Evolutionary conservation across 2,888 invertebrate genomes (phyloP), one percentile per base, ranked within the genome.

Genomic region (Thymelicus acteon): DNA sequence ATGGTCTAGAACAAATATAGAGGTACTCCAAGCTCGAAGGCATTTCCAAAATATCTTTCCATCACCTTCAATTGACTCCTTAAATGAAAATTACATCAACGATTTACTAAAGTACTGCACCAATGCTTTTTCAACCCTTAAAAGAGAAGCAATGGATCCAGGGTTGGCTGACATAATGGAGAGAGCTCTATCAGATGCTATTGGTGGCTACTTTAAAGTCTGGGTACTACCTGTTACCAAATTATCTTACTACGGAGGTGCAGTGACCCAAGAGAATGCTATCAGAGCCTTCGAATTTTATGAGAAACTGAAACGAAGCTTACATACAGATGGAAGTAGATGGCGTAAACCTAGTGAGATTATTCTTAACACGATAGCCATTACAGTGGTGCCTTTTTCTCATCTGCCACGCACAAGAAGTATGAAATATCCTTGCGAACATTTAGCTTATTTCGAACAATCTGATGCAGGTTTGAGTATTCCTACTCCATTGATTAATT

Each of bases 201-300:
- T 94, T 76, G 96, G 96, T 52, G 96, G 96, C 13, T 96, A 95
- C 78, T 83, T 96, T 37, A 94, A 95, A 78, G 88, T 92, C 60
- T 94, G 95, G 82, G 89, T 95, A 10, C 79, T 96, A 12, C 96
- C 96, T 0, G 82, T 95, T 0, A 94, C 95, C 0, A 95, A 95
- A 78, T 90, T 94, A 61, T 93, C 95, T 0, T 96, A 93, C 84
- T 96, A 96, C 75, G 94, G 95, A 6, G 96, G 96, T 0, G 91
- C 92, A 12, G 86, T 96, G 0, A 90, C 94, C 54, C 95, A 94
- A 79, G 83, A 89, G 0, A 94, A 94, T 61, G 94, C 95, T 31
- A 79, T 91, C n/a, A 94, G 93, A 77, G 80, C 96, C 0, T 93
- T 93, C 73, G 86, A 94, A 58, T 89, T 95, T 7, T 95, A 94